Base-by-base conservation (phyloP, 2,113 vertebrate species). In the Grus americana region DNA sequence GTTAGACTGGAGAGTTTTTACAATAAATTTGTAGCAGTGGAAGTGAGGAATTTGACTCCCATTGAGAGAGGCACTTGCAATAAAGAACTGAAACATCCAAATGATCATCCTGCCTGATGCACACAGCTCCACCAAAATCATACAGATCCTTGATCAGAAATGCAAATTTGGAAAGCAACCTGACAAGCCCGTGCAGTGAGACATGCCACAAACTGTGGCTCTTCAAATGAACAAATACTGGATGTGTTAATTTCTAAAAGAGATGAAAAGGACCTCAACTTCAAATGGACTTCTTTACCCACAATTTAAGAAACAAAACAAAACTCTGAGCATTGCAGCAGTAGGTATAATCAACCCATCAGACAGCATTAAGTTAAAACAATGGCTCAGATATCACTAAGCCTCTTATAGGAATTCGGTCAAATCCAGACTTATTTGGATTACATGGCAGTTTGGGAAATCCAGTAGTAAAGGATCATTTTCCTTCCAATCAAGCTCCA, bases 381-480 rank as follows among this genome's bases (percentile, higher is more conserved):
- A 97, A 95, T 74, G 50, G 84, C 80, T 97, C 95, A 73, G 72
- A 79, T 96, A 95, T 73, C 88, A 92, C 47, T 94, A 97, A 96
- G 66, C 86, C 38, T 96, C 85, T 97, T 95, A 95, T 1, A n/a
- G 44, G 71, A 94, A 87, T 83, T 85, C 44, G 5, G 66, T 92
- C 79, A 96, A 95, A 96, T 93, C 79, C 86, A 93, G 92, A 92
- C 55, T 95, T 91, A 96, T 27, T 91, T 86, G 93, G 79, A 96
- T 96, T 96, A 95, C 79, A 86, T 22, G 42, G 81, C 46, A 94
- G 66, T 93, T 97, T 90, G 65, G 86, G 74, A 92, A 96, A 94
- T 76, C 83, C 47, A 92, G 84, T 24, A 58, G 90, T 54, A 90
- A 24, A 65, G 49, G 67, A 89, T 92, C 54, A 78, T 96, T 96